Conservation (phyloP, 2,113 vertebrate genomes). For the Limanda limanda region DNA sequence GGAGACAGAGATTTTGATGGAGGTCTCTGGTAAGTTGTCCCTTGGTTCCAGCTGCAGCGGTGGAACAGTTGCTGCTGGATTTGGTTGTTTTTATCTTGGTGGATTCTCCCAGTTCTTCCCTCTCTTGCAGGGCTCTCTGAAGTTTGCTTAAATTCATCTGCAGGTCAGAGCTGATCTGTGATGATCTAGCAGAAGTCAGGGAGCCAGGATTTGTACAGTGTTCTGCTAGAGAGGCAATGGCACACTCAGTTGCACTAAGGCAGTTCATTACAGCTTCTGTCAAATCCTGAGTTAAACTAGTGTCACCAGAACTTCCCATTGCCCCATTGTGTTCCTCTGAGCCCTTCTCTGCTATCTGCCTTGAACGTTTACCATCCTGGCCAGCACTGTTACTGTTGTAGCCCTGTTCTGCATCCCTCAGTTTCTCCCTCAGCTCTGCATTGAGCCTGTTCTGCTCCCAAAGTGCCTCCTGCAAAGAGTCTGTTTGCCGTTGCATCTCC, state of each 20-base stretch:
- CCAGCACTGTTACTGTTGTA: background rate
- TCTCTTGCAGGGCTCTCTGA: conserved; percentile 67
- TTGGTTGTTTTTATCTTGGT: background rate
- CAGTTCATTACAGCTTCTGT: conserved; percentile 66
- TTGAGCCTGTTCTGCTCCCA: conserved; percentile 71
- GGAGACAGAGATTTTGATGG: conserved; percentile 67
- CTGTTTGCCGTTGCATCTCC: conserved; percentile 41
- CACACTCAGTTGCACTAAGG: conserved; percentile 70
- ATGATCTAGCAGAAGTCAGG: conserved; percentile 14
- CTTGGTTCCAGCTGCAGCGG: conserved; percentile 14
- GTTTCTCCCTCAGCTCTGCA: conserved; percentile 75
- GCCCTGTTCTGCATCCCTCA: conserved; percentile 55
- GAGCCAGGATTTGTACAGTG: conserved; percentile 50
- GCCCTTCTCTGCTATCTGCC: conserved; percentile 16
- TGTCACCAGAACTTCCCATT: background rate
- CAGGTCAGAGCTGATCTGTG: conserved; percentile 50
- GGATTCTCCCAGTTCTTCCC: conserved; percentile 44
- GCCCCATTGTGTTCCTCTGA: background rate
- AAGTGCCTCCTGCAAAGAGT: conserved; percentile 73
- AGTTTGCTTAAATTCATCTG: conserved; percentile 74
- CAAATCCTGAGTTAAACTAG: conserved; percentile 25
- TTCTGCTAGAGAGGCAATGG: conserved; percentile 70
- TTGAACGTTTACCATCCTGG: conserved; percentile 19
- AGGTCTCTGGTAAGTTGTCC: conserved; percentile 49
- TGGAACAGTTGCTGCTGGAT: background rate